Percentiles rank a stretch among this genome's conserved stretches.
Evolutionary conservation across 2,888 invertebrate species (phyloP).

Genomic region (Calliopum simillimum): DNA sequence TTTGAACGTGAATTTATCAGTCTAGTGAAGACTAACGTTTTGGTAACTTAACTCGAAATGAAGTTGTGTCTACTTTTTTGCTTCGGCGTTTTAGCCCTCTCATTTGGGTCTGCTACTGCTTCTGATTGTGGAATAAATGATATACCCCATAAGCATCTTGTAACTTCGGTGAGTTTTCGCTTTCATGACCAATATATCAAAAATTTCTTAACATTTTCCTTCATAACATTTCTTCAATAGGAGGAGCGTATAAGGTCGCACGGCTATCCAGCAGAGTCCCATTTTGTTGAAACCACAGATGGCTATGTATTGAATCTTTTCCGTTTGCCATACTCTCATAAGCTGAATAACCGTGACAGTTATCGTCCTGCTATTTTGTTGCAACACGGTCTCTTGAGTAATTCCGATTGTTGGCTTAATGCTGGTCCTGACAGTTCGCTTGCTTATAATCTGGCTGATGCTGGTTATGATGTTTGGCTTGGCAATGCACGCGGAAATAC

Average conservation of each 20-base stretch:
- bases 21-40: too few relatives aligned
- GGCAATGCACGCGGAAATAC: slow-evolving; percentile 64
- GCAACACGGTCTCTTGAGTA: slow-evolving; percentile 69
- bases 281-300: slow-evolving; percentile 64
- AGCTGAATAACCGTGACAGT: slow-evolving; percentile 55
- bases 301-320: slow-evolving; percentile 60
- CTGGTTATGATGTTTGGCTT: slow-evolving; percentile 65
- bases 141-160: slow-evolving; percentile 4
- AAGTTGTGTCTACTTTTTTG: too few relatives aligned
- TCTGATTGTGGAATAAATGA: too few relatives aligned
- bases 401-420: slow-evolving; percentile 59
- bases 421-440: slow-evolving; percentile 57
- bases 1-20: too few relatives aligned
- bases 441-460: slow-evolving; percentile 61
- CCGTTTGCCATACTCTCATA: slow-evolving; percentile 60
- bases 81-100: too few relatives aligned
- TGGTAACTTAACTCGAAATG: too few relatives aligned
- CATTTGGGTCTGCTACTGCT: too few relatives aligned
- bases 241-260: slow-evolving; percentile 62
- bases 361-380: slow-evolving; percentile 62
- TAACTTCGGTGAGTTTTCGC: slow-evolving; percentile 7
- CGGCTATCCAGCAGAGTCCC: slow-evolving; percentile 76
- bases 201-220: not conserved
- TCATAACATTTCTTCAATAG: slow-evolving; percentile 11
- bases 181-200: not conserved